Conservation (phyloP, 1,140 invertebrate species). For the Aphaenogaster ashmeadi region DNA sequence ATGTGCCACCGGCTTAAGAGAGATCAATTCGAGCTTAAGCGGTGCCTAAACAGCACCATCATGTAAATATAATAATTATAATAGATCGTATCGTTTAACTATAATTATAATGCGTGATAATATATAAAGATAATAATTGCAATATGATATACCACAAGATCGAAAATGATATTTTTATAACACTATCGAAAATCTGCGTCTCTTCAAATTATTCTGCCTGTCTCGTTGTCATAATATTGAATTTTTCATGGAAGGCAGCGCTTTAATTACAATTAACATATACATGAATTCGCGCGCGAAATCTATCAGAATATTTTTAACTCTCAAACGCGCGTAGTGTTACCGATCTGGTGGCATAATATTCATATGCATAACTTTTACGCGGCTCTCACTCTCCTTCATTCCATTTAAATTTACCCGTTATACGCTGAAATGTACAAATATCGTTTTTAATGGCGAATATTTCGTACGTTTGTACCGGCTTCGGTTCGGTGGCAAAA, state of each 20-base stretch:
- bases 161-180: slow-evolving; percentile 13
- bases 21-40: background rate
- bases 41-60: background rate
- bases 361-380: slow-evolving; percentile 66
- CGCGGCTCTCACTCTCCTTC: slow-evolving; percentile 57
- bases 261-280: slow-evolving; percentile 62
- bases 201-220: slow-evolving; percentile 1
- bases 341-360: slow-evolving; percentile 61
- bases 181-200: slow-evolving; percentile 8
- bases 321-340: slow-evolving; percentile 52
- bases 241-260: slow-evolving; percentile 28
- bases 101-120: background rate
- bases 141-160: background rate
- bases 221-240: slow-evolving; percentile 48
- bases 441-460: slow-evolving; percentile 64
- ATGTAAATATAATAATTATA: background rate
- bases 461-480: slow-evolving; percentile 62
- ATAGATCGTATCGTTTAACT: background rate
- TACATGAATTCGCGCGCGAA: slow-evolving; percentile 61
- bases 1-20: no score
- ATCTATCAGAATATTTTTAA: slow-evolving; percentile 65
- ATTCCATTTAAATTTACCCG: slow-evolving; percentile 63
- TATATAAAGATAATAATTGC: background rate
- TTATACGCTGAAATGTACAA: slow-evolving; percentile 63
- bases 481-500: slow-evolving; percentile 58